Evolutionary conservation across 2,113 vertebrate genomes (phyloP).

Genomic region (Shinisaurus crocodilurus): DNA sequence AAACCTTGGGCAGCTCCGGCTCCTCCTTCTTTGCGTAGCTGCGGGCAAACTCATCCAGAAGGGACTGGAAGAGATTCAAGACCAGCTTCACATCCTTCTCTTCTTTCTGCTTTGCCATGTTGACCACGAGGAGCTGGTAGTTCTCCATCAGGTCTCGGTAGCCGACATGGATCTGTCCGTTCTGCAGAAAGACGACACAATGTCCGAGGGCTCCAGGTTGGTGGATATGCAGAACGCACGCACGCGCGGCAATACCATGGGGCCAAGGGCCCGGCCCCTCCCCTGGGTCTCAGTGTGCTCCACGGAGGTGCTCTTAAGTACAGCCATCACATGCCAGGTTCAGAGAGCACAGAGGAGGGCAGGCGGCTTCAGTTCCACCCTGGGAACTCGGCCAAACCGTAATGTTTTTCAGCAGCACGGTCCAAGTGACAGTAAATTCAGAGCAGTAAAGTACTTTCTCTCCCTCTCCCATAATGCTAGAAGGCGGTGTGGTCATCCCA

Average conservation of each 20-base stretch:
- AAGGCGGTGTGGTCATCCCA: too few relatives aligned
- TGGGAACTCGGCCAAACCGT: not conserved
- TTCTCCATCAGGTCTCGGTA: slow-evolving; percentile 93
- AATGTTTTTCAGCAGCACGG: not conserved
- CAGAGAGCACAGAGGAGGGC: too few relatives aligned
- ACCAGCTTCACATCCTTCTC: slow-evolving; percentile 94
- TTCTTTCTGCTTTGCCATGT: slow-evolving; percentile 85
- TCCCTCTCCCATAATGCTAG: too few relatives aligned
- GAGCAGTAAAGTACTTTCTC: not conserved
- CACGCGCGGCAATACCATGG: not conserved
- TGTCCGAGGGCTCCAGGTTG: too few relatives aligned
- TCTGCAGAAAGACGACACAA: slow-evolving; percentile 70
- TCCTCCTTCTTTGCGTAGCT: slow-evolving; percentile 92
- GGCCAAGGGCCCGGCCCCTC: not conserved
- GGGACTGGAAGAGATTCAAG: slow-evolving; percentile 95
- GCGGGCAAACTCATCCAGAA: slow-evolving; percentile 94
- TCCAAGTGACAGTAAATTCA: not conserved
- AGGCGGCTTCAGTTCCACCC: not conserved
- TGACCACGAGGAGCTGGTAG: slow-evolving; percentile 90
- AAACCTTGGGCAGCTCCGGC: slow-evolving; percentile 86
- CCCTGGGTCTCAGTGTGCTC: not conserved
- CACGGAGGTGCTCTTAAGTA: not conserved
- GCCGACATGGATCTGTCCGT: slow-evolving; percentile 87
- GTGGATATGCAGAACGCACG: not conserved
- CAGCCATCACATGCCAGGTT: not conserved